Conservation (phyloP, 2,797 vertebrate genomes). For the Tangara arthus region DNA sequence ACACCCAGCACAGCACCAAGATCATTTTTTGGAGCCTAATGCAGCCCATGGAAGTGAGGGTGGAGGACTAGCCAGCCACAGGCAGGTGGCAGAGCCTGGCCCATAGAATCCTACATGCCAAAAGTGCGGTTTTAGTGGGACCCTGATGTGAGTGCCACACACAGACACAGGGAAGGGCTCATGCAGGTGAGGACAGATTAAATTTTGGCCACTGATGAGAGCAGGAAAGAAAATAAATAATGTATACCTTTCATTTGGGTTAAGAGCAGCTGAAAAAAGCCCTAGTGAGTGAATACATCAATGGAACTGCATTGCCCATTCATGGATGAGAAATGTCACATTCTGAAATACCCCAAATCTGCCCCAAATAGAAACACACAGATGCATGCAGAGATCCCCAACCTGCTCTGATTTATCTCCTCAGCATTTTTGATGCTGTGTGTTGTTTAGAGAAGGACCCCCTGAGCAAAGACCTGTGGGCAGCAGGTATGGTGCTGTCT, state of each 20-base stretch:
- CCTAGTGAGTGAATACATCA: background rate
- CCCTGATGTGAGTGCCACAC: background rate
- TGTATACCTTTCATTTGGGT: background rate
- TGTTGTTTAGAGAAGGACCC: background rate
- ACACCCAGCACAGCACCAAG: background rate
- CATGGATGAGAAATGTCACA: background rate
- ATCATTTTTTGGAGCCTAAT: background rate
- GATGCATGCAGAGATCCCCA: background rate
- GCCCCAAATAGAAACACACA: background rate
- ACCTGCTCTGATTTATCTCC: background rate
- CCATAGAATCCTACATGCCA: background rate
- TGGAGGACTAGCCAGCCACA: fast-evolving
- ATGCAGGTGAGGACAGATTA: fast-evolving
- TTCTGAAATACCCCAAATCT: background rate
- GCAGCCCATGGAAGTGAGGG: background rate
- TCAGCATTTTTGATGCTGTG: background rate
- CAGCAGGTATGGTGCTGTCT: background rate
- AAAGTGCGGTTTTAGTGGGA: background rate
- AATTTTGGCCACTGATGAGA: background rate
- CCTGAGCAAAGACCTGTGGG: background rate
- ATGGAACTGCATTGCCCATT: background rate
- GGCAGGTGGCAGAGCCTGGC: background rate
- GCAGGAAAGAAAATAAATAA: background rate
- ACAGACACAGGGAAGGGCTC: background rate
- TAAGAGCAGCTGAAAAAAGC: background rate